Evolutionary conservation across 1,140 invertebrate species (phyloP).

Genomic region (Sitobion miscanthi): DNA sequence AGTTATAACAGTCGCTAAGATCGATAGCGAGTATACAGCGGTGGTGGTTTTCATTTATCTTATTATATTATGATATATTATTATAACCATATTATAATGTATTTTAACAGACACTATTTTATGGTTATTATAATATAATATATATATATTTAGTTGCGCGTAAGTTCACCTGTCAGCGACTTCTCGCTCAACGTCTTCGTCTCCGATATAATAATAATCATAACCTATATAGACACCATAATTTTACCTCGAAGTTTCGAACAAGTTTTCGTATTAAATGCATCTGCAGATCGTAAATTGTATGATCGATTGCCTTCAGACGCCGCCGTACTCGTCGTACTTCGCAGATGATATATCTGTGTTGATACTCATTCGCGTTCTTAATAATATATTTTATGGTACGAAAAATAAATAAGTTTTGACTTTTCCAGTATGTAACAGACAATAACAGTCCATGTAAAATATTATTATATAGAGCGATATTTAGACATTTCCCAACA

Average conservation of each 20-base stretch:
- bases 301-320: neutral
- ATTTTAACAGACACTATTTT: neutral
- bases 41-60: neutral
- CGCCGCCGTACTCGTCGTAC: neutral
- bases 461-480: too few relatives aligned
- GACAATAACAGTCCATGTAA: neutral
- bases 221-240: neutral
- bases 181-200: neutral
- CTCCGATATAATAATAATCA: neutral
- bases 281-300: neutral
- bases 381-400: conserved; percentile 2
- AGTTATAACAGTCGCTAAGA: neutral
- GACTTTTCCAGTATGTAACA: neutral
- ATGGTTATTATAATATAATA: neutral
- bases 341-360: neutral
- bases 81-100: neutral
- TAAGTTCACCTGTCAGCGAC: neutral
- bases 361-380: neutral
- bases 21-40: neutral
- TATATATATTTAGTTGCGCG: neutral
- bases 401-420: conserved; percentile 8
- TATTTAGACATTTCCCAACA: neutral
- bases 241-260: neutral
- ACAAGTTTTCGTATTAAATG: neutral
- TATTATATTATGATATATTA: neutral